phyloP scores from a whole-genome alignment of 2,113 vertebrate genomes.

The Neofelis nebulosa region DNA sequence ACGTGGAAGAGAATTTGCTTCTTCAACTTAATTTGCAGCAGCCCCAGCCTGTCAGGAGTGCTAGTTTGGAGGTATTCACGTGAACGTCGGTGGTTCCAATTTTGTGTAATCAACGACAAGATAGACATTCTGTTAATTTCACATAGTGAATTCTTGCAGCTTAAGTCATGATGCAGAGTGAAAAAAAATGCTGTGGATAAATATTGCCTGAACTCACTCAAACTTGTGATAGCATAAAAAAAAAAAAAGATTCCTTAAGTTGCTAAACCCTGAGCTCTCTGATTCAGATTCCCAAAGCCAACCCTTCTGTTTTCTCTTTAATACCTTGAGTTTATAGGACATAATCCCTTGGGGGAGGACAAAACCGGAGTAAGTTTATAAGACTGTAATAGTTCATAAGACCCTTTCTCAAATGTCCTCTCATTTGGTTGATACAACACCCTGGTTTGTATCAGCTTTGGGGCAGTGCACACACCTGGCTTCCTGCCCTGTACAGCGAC shows the following conservation, averaged over 20 bases:
- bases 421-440: not conserved
- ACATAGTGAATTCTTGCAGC: not conserved
- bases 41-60: not conserved
- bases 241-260: not conserved
- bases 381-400: not conserved
- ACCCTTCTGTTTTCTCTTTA: not conserved
- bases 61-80: not conserved
- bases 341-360: not conserved
- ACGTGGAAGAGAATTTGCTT: not conserved
- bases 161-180: not conserved
- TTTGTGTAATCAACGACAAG: not conserved
- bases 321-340: not conserved
- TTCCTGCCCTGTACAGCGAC: not conserved
- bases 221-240: not conserved
- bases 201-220: conserved; percentile 22
- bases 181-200: conserved; percentile 44
- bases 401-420: not conserved
- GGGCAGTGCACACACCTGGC: too few relatives aligned
- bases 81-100: not conserved
- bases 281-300: not conserved
- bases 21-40: not conserved
- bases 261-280: not conserved
- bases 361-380: not conserved
- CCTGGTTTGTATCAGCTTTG: too few relatives aligned
- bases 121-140: not conserved